phyloP scores from a whole-genome alignment of 2,888 invertebrate species.

The Conops quadrifasciatus region DNA sequence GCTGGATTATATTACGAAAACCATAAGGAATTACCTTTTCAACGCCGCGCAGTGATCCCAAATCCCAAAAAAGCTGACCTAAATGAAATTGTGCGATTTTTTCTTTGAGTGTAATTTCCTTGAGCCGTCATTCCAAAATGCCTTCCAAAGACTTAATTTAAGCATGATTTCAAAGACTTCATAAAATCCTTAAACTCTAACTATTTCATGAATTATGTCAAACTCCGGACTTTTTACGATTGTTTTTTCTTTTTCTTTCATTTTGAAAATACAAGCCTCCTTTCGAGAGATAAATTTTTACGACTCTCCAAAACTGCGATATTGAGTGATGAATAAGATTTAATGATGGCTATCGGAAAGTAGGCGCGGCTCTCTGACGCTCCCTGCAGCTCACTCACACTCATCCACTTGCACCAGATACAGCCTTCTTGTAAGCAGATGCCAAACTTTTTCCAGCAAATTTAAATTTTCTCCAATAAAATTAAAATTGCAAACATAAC shows the following conservation, averaged over 20 bases:
- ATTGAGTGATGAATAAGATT: slow-evolving; percentile 5
- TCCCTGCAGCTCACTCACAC: too few relatives aligned
- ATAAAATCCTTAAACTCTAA: background rate
- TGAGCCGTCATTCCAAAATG: too few relatives aligned
- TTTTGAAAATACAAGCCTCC: too few relatives aligned
- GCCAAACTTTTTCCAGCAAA: slow-evolving; percentile 32
- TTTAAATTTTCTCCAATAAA: slow-evolving; percentile 33
- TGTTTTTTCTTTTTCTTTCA: too few relatives aligned
- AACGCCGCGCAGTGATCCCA: too few relatives aligned
- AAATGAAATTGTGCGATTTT: too few relatives aligned
- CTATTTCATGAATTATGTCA: slow-evolving; percentile 1
- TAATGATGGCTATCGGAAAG: slow-evolving; percentile 16
- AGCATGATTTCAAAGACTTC: background rate
- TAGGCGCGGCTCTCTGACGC: background rate
- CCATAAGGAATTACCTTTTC: too few relatives aligned
- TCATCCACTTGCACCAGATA: background rate
- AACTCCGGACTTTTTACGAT: background rate
- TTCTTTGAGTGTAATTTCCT: too few relatives aligned
- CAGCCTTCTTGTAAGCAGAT: slow-evolving; percentile 43
- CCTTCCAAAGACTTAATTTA: too few relatives aligned
- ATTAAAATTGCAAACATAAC: slow-evolving; percentile 35
- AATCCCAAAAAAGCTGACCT: too few relatives aligned
- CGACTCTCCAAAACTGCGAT: slow-evolving; percentile 1
- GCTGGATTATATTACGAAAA: too few relatives aligned
- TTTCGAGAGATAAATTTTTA: background rate